Evolutionary conservation across 1,140 invertebrate species (phyloP), one percentile per base, ranked within the genome.

Genomic region (Drosophila sulfurigaster): DNA sequence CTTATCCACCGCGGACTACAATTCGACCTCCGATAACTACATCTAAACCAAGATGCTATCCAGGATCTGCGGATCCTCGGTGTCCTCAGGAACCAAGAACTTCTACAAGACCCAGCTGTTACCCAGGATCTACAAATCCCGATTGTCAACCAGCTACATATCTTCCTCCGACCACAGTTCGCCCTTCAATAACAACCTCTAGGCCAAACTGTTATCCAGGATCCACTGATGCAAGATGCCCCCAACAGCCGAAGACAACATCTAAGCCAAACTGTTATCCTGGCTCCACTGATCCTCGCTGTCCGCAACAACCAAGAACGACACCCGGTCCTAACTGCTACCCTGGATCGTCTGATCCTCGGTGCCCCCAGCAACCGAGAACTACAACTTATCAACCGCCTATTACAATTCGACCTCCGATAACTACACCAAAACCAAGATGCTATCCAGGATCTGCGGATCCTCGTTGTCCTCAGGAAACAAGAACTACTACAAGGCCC

Each of bases 221-320:
- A 11, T 90, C 82, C 38, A 82, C 65, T 0, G 92, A 93, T 81
- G 88, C 92, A 5, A 78, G 93, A 4, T 94, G 94, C 67, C 70
- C 63, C 0, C 93, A 28, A 92, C 93, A 59, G 92, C 80, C 92
- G 91, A 75, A 20, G 10, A 74, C 70, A 0, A 73, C 70, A 1
- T 3, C 46, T 0, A 2, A 7, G 4, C 59, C 78, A 0, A 28
- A 16, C 1, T 93, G 93, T 54, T 93, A 79, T 65, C 90, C 92
- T 4, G 93, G 93, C 5, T 91, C 85, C 5, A 89, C 46, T 0
- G 91, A 93, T 82, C 90, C 91, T 0, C 77, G 76, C 0, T 76
- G 74, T 7, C 52, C 57, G 6, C 59, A 76, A 13, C n/a, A 46
- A 1, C 78, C 86, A 0, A 85, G 81, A 32, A 73, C 67, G 15